phyloP scores from a whole-genome alignment of 2,797 vertebrate species.

The Cheirogaleus major region DNA sequence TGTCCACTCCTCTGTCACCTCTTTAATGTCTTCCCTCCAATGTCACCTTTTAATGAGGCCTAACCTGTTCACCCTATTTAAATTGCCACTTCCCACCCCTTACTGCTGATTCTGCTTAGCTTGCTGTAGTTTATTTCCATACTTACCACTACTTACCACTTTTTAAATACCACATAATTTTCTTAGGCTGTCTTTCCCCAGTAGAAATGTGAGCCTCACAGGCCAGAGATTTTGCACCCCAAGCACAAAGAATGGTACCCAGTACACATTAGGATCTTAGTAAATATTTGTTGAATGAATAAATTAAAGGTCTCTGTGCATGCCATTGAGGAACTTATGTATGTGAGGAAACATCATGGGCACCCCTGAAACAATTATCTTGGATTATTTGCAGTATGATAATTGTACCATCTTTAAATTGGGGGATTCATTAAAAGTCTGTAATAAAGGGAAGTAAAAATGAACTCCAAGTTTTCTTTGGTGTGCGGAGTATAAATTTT shows the following conservation, averaged over 20 bases:
- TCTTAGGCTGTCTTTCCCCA: not conserved
- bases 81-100: not conserved
- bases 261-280: not conserved
- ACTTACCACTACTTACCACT: not conserved
- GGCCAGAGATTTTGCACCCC: not conserved
- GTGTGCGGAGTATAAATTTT: not conserved
- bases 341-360: not conserved
- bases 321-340: not conserved
- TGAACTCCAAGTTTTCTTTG: not conserved
- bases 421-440: not conserved
- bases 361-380: not conserved
- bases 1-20: not conserved
- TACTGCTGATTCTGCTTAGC: not conserved
- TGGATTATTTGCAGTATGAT: not conserved
- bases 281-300: not conserved
- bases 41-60: not conserved
- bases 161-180: not conserved
- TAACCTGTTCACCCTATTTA: not conserved
- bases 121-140: not conserved
- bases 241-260: not conserved
- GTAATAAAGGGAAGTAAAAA: not conserved
- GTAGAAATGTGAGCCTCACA: slow-evolving; percentile 1
- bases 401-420: not conserved
- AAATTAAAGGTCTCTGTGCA: not conserved
- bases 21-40: not conserved